Percentiles rank a stretch among this genome's conserved stretches.
Conservation (phyloP, 2,888 invertebrate genomes). For the Pristionchus arcanus region DNA sequence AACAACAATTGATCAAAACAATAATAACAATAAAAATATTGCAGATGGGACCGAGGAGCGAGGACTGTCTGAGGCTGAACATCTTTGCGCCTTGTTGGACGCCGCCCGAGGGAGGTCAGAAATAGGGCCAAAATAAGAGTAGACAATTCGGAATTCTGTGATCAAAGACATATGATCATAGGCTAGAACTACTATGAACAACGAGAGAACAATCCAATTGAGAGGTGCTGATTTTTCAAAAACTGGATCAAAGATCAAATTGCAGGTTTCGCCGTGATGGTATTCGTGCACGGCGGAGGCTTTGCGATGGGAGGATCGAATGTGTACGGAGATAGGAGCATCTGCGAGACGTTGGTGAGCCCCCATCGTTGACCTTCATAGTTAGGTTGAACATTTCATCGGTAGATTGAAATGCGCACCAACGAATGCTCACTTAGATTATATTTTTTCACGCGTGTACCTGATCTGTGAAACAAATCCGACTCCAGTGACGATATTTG, state of each 20-base stretch:
- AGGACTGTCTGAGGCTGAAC: constrained; percentile 68
- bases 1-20: no score
- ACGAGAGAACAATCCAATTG: no score
- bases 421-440: no score
- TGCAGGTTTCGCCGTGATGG: constrained; percentile 64
- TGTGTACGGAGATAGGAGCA: constrained; percentile 66
- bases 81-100: constrained; percentile 67
- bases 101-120: constrained; percentile 53
- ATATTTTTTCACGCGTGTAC: no score
- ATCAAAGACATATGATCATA: no score
- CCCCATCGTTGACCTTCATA: no score
- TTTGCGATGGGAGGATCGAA: constrained; percentile 63
- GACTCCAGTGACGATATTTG: not conserved
- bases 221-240: no score
- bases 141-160: no score
- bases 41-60: constrained; percentile 43
- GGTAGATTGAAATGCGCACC: no score
- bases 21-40: not conserved
- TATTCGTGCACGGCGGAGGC: constrained; percentile 69
- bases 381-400: no score
- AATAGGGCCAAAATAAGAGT: no score
- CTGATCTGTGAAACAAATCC: not conserved
- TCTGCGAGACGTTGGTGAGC: constrained; percentile 63
- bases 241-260: not conserved
- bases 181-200: no score